Percentiles rank a stretch among this genome's conserved stretches.
phyloP scores from a whole-genome alignment of 2,113 vertebrate species.

The Heterochromis multidens region DNA sequence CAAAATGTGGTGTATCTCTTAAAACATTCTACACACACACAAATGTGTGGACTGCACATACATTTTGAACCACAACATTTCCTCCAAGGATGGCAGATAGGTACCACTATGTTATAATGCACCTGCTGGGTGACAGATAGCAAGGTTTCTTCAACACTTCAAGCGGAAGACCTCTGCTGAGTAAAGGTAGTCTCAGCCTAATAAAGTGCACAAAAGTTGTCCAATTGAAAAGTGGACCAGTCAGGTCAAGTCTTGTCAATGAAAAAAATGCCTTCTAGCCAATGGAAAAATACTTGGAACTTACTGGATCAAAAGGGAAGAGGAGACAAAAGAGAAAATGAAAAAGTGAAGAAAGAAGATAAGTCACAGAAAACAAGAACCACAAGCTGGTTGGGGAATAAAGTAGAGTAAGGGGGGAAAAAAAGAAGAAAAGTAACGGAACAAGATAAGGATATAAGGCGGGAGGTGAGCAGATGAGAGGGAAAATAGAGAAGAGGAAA shows the following conservation, averaged over 20 bases:
- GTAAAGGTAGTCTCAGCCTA: neutral
- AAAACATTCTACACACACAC: neutral
- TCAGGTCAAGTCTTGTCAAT: constrained; percentile 24
- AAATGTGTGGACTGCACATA: neutral
- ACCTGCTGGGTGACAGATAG: neutral
- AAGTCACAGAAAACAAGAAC: neutral
- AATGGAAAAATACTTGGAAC: neutral
- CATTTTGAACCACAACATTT: neutral
- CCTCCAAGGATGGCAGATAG: neutral
- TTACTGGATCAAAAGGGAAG: constrained; percentile 25
- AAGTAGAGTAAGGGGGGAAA: neutral
- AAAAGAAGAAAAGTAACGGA: neutral
- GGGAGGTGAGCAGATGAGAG: constrained; percentile 8
- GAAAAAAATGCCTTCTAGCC: neutral
- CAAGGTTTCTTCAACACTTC: neutral
- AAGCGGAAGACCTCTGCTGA: neutral
- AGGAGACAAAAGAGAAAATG: neutral
- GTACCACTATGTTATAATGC: neutral
- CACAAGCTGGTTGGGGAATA: neutral
- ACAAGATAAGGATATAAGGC: neutral
- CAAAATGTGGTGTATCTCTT: neutral
- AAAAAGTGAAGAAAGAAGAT: neutral
- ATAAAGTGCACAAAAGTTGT: constrained; percentile 2
- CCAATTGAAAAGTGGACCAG: neutral
- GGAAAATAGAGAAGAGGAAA: neutral